A percentile compares a stretch with the other conserved stretches of the same genome.
Evolutionary conservation across 2,888 invertebrate genomes (phyloP).

Genomic region (Eupithecia subumbrata): DNA sequence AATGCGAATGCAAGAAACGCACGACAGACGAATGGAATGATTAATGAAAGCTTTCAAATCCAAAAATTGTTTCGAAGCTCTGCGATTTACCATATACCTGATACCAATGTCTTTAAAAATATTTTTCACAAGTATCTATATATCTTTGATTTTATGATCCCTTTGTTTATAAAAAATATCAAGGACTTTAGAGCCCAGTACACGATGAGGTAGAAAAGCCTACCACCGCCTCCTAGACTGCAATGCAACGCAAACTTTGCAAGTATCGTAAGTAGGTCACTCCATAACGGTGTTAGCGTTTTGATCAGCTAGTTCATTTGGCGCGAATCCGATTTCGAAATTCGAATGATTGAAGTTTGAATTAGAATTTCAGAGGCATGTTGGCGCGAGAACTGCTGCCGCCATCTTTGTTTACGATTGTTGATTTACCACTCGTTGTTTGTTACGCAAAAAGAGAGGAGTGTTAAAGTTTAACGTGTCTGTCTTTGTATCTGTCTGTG

Average conservation of each 20-base stretch:
- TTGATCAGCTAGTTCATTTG: slow-evolving; percentile 33
- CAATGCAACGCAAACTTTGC: slow-evolving; percentile 4
- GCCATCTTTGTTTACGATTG: slow-evolving; percentile 14
- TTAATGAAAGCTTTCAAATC: no score
- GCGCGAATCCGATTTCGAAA: slow-evolving; percentile 22
- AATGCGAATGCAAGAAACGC: no score
- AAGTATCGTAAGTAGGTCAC: slow-evolving; percentile 29
- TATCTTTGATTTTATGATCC: no score
- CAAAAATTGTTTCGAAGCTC: no score
- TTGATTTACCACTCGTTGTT: background rate
- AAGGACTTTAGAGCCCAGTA: background rate
- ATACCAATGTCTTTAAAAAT: no score
- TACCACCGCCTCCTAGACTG: background rate
- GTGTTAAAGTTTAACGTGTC: no score
- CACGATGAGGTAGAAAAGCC: background rate
- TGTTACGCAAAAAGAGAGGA: no score
- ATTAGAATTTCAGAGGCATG: slow-evolving; percentile 8
- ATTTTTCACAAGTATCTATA: no score
- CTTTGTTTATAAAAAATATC: no score
- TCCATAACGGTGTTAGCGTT: slow-evolving; percentile 27
- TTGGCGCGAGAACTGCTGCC: slow-evolving; percentile 5
- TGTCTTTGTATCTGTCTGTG: no score
- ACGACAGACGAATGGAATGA: no score
- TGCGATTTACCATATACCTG: no score
- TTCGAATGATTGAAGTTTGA: slow-evolving; percentile 16